phyloP scores from a whole-genome alignment of 2,113 vertebrate species.

The Equus przewalskii region DNA sequence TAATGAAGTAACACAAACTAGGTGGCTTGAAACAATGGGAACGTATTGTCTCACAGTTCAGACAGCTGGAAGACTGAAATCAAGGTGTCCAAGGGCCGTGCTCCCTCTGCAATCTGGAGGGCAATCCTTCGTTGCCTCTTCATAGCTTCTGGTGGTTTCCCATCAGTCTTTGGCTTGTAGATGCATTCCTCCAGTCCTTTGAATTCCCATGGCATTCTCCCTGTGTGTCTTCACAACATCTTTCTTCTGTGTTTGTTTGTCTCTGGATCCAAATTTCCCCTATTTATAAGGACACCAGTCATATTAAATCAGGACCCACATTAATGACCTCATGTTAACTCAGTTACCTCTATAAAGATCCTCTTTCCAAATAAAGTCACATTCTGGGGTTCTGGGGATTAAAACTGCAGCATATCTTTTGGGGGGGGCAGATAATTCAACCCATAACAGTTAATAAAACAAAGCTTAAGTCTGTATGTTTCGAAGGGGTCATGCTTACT shows the following conservation, averaged over 20 bases:
- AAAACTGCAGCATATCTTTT: not conserved
- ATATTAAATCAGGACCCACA: not conserved
- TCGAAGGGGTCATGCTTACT: not conserved
- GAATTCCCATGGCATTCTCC: not conserved
- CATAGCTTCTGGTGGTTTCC: not conserved
- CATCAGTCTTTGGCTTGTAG: not conserved
- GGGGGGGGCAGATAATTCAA: not conserved
- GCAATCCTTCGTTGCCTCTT: not conserved
- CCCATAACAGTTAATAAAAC: not conserved
- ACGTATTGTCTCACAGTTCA: not conserved
- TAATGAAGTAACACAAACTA: not conserved
- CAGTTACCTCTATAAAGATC: not conserved
- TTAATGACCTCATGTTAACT: not conserved
- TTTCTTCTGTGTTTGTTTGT: not conserved
- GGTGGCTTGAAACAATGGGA: not conserved
- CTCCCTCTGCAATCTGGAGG: not conserved
- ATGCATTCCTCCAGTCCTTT: not conserved
- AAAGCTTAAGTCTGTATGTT: not conserved
- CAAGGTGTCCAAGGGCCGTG: not conserved
- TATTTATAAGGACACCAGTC: not conserved
- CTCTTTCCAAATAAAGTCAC: constrained; percentile 15
- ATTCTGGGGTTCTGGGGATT: not conserved
- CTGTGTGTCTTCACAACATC: not conserved
- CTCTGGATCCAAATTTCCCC: not conserved
- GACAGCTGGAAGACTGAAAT: not conserved